Percentiles rank a stretch among this genome's conserved stretches.
Evolutionary conservation across 2,888 invertebrate genomes (phyloP).

Genomic region (Branchellion lobata): DNA sequence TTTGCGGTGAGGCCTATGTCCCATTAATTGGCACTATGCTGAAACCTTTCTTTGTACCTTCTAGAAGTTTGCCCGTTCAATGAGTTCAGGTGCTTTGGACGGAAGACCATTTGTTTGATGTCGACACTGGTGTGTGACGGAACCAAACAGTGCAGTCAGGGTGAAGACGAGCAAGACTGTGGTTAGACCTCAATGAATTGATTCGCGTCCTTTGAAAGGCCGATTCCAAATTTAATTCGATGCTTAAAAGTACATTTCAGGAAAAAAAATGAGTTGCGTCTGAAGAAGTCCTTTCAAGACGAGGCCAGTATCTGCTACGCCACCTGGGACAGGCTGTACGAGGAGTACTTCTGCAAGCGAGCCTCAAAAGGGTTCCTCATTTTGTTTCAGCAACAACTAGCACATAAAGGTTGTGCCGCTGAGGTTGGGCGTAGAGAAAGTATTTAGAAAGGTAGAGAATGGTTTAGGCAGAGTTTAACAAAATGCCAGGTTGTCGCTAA

Average conservation of each 20-base stretch:
- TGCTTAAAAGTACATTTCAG: background rate
- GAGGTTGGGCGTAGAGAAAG: too few species aligned
- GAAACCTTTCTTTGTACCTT: background rate
- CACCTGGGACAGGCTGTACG: background rate
- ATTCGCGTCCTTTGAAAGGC: background rate
- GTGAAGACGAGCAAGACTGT: slow-evolving; percentile 26
- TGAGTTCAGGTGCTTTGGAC: background rate
- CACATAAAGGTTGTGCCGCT: too few species aligned
- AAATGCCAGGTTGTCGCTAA: too few species aligned
- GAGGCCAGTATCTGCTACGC: background rate
- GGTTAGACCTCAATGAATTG: background rate
- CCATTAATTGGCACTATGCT: background rate
- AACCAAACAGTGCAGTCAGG: background rate
- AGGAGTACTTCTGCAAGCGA: background rate
- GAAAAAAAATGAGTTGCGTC: background rate
- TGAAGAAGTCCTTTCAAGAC: background rate
- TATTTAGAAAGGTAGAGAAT: too few species aligned
- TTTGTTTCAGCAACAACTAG: too few species aligned
- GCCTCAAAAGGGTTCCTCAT: background rate
- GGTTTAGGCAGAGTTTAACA: too few species aligned
- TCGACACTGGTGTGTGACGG: background rate
- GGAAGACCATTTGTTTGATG: background rate
- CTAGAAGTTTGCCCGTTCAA: background rate
- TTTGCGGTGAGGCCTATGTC: slow-evolving; percentile 28
- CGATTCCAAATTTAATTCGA: background rate